Evolutionary conservation across 2,113 vertebrate species (phyloP).

Genomic region (Andinoacara biseriatus): DNA sequence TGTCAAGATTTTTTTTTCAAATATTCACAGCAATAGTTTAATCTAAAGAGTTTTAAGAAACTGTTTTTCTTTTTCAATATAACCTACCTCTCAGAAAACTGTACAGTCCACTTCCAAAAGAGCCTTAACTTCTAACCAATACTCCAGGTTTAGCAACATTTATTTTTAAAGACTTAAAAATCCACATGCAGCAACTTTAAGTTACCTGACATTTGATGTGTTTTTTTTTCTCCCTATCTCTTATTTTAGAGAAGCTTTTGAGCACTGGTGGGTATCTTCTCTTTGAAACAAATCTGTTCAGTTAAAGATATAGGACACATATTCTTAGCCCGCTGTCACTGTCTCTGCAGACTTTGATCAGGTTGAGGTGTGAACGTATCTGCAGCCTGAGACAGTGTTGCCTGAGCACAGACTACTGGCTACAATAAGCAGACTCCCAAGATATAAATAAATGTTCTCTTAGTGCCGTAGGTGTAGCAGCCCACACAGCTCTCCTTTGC

Average conservation of each 20-base stretch:
- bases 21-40: background rate
- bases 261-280: background rate
- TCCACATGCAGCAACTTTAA: background rate
- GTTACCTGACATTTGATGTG: background rate
- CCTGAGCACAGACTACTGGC: conserved; percentile 40
- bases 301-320: conserved; percentile 44
- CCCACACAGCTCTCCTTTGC: conserved; percentile 59
- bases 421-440: conserved; percentile 42
- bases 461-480: conserved; percentile 45
- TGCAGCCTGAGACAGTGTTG: conserved; percentile 39
- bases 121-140: background rate
- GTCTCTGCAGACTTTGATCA: conserved; percentile 34
- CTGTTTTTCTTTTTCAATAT: too few relatives aligned
- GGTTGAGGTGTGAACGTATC: background rate
- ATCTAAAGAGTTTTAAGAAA: background rate
- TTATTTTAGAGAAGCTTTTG: background rate
- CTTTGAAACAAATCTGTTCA: conserved; percentile 37
- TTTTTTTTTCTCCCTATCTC: background rate
- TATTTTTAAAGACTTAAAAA: background rate
- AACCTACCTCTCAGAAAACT: background rate
- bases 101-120: background rate
- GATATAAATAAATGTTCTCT: conserved; percentile 70
- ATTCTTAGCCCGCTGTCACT: conserved; percentile 47
- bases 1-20: background rate
- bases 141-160: background rate